Evolutionary conservation across 2,113 vertebrate genomes (phyloP).

Genomic region (Craseonycteris thonglongyai): DNA sequence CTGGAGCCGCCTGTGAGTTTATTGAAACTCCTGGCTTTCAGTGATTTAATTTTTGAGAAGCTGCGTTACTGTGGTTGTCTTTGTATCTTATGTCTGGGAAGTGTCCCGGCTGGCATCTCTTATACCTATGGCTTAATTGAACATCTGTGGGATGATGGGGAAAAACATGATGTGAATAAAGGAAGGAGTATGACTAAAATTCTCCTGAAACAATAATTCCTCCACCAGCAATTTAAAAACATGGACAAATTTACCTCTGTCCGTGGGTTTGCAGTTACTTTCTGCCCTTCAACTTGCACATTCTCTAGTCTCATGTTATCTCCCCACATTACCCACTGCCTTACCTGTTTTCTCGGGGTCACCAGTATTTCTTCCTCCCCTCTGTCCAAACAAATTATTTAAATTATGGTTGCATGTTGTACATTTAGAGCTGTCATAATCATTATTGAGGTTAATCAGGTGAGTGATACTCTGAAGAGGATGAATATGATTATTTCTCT

Average conservation of each 20-base stretch:
- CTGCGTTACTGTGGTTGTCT: background rate
- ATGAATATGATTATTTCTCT: conserved; percentile 1
- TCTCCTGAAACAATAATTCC: background rate
- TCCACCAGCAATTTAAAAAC: background rate
- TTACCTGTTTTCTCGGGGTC: conserved; percentile 15
- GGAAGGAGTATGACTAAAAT: background rate
- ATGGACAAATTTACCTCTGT: background rate
- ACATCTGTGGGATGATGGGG: background rate
- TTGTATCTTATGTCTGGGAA: background rate
- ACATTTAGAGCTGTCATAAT: conserved; percentile 45
- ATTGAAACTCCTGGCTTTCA: conserved; percentile 42
- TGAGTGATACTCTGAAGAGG: conserved; percentile 37
- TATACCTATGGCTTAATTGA: background rate
- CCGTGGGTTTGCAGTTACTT: background rate
- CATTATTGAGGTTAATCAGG: conserved; percentile 43
- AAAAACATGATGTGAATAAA: background rate
- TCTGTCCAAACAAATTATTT: conserved; percentile 36
- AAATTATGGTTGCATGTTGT: conserved; percentile 32
- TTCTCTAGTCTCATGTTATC: background rate
- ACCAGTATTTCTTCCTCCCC: background rate
- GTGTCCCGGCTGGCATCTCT: background rate
- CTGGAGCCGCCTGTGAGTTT: background rate
- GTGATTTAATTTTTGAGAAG: conserved; percentile 39
- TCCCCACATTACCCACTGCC: fast-evolving
- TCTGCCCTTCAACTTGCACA: background rate